Base-by-base conservation (phyloP, 2,797 vertebrate genomes). In the Spondyliosoma cantharus region DNA sequence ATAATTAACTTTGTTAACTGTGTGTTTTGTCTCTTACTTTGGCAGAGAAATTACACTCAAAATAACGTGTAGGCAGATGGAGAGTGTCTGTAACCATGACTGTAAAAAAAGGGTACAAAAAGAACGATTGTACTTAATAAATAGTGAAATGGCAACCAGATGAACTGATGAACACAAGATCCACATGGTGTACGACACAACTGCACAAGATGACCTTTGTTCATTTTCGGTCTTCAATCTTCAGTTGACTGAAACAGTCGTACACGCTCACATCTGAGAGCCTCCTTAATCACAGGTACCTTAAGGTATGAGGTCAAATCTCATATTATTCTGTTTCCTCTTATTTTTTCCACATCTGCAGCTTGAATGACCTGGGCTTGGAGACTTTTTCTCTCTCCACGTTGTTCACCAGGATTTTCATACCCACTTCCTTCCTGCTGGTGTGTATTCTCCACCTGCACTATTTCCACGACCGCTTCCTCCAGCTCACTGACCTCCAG, bases 381-480 rank as follows among this genome's bases (percentile, higher is more conserved):
- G 93, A 97, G 91, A 86, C 67, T 67, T 99, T 97, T 66, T 80
- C 66, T 0, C 66, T 96, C 43, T 19, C 94, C 16, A 92, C 92
- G 50, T 92, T 99, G 7, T 99, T 99, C 92, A 98, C 96, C 7
- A 95, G 96, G 60, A 98, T 99, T 81, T 97, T 98, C 90, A 99
- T 99, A 65, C 98, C 98, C 32, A 96, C 97, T 0, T 99, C 97
- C 80, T 99, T 99, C 92, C 93, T 99, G 61, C 91, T 99, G 81
- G 96, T 97, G 20, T 99, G 98, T 83, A 97, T 98, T 76, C 95
- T 99, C 76, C 98, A 99, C 90, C 95, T 99, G 76, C 98, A 99
- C 94, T 99, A 99, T 85, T 99, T 99, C 93, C 98, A 99, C 37
- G 96, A 99, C 76, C 95, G 84, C 42, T 99, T 99, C 88, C 97